A percentile compares a stretch with the other conserved stretches of the same genome.
Conservation (phyloP, 1,140 invertebrate genomes). For the Lerema accius region DNA sequence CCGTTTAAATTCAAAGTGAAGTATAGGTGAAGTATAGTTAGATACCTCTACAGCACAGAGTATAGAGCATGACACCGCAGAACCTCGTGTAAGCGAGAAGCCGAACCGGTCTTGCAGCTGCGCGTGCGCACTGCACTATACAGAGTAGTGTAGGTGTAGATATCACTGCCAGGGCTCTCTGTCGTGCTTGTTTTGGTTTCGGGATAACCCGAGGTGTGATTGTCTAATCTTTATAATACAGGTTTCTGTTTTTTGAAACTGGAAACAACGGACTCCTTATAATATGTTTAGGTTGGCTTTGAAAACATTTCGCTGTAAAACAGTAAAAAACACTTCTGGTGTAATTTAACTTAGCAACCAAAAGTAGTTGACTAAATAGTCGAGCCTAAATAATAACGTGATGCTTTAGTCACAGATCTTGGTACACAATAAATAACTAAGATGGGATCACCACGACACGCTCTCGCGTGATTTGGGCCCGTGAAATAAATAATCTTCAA, state of each 20-base stretch:
- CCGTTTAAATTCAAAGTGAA: conserved; percentile 27
- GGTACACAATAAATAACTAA: conserved; percentile 11
- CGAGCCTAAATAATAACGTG: not conserved
- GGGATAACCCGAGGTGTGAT: conserved; percentile 3
- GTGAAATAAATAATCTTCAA: conserved; percentile 34
- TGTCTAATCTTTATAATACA: conserved; percentile 9
- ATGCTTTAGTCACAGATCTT: not conserved
- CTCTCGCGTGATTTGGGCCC: conserved; percentile 43
- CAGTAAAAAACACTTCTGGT: too few species aligned
- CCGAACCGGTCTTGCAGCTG: conserved; percentile 69
- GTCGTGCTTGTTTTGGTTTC: conserved; percentile 18
- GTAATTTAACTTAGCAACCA: too few species aligned
- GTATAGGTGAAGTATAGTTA: too few species aligned
- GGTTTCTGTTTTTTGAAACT: conserved; percentile 9
- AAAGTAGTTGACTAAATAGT: too few species aligned
- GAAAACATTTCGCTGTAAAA: too few species aligned
- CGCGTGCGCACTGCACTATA: conserved; percentile 51
- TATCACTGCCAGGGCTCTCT: conserved; percentile 21
- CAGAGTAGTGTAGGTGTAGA: conserved; percentile 28
- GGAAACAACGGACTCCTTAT: not conserved
- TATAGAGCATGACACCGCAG: conserved; percentile 42
- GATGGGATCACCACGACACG: conserved; percentile 34
- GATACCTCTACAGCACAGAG: conserved; percentile 19
- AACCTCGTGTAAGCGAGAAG: conserved; percentile 51
- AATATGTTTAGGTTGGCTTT: not conserved